These are phyloP conservation scores for Strix uralensis DNA, from an alignment of 2,113 vertebrate species.

Conservation along the genomic window DNA sequence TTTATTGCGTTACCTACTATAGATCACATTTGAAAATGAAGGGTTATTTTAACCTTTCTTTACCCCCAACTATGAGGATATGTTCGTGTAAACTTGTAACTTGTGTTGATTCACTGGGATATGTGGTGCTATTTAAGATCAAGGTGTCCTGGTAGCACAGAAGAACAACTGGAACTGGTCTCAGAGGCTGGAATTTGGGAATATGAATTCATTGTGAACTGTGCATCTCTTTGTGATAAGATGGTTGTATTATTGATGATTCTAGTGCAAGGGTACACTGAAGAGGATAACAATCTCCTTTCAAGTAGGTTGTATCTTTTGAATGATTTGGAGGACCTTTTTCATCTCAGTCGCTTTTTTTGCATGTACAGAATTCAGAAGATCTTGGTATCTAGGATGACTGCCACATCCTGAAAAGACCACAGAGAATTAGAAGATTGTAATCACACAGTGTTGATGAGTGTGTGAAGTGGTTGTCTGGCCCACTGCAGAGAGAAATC, in stretches of 20 bases:
- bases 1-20: not conserved
- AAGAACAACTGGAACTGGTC: not conserved
- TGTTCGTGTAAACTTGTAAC: not conserved
- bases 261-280: not conserved
- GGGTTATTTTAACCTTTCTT: not conserved
- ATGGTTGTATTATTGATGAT: not conserved
- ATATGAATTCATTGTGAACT: not conserved
- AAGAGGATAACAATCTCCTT: not conserved
- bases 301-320: not conserved
- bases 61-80: not conserved
- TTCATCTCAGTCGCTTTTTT: not conserved
- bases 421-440: not conserved
- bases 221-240: not conserved
- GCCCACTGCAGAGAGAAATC: not conserved
- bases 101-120: not conserved
- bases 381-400: not conserved
- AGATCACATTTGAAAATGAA: not conserved
- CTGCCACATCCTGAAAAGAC: not conserved
- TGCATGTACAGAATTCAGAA: not conserved
- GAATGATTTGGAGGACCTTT: not conserved
- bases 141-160: not conserved
- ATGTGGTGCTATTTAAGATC: not conserved
- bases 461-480: not conserved
- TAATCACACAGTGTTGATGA: not conserved
- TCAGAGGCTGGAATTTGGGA: not conserved